Conservation (phyloP, 2,888 invertebrate species). For the Andrena haemorrhoa region DNA sequence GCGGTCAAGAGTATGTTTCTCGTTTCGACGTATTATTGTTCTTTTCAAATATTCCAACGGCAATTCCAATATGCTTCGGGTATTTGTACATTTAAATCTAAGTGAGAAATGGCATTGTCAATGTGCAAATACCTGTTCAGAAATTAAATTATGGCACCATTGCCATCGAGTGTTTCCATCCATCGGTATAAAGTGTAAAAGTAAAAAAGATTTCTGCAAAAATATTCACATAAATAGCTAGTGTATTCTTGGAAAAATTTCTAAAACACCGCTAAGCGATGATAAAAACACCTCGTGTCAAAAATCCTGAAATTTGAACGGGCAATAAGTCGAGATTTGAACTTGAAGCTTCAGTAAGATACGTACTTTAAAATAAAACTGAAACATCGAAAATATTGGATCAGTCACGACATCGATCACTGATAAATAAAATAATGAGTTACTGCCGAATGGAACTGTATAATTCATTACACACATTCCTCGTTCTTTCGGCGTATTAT, state of each 20-base stretch:
- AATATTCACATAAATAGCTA: constrained; percentile 26
- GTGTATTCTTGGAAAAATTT: not conserved
- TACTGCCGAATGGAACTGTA: not conserved
- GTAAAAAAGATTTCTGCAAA: constrained; percentile 38
- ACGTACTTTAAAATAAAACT: too few relatives aligned
- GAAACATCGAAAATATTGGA: too few relatives aligned
- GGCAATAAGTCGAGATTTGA: too few relatives aligned
- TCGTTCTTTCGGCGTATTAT: not conserved
- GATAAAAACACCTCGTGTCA: not conserved
- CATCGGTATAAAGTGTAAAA: constrained; percentile 35
- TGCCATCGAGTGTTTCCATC: not conserved
- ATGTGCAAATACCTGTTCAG: constrained; percentile 51
- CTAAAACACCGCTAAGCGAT: constrained; percentile 1
- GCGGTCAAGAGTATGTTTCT: constrained; percentile 48
- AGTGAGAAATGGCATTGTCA: constrained; percentile 19
- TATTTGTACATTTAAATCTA: not conserved
- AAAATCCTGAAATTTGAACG: too few relatives aligned
- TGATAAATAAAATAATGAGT: not conserved
- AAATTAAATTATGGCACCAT: constrained; percentile 21
- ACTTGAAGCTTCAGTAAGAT: too few relatives aligned
- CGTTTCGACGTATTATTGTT: constrained; percentile 22
- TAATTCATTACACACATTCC: constrained; percentile 1
- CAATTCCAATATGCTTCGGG: not conserved
- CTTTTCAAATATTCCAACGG: constrained; percentile 14
- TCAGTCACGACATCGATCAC: not conserved